Evolutionary conservation across 1,140 invertebrate species (phyloP), one percentile per base, ranked within the genome.

Genomic region (Agrilus planipennis): DNA sequence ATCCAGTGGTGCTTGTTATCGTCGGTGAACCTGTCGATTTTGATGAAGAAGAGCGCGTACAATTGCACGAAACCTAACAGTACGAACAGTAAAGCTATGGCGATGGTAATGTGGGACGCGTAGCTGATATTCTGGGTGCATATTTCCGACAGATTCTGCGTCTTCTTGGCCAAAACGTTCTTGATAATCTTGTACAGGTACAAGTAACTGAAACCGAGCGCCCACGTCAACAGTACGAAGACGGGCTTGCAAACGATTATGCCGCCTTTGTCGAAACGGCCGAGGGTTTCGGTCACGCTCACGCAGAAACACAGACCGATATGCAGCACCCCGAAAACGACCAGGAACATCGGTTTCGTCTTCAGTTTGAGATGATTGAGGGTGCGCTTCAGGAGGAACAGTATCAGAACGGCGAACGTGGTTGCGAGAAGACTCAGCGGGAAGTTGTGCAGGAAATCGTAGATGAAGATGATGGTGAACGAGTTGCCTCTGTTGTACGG

Each of bases 31-130:
- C 71, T 58, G 45, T 72, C 68, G 27, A 61, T 49, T 45, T 71
- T 69, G 5, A 84, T 76, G 7, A 79, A 78, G 53, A 87, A 78
- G 43, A 89, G 77, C 0, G 83, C 85, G 54, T 85, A 90, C 9
- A 90, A 71, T 51, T 89, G 85, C 5, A 91, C 68, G 1, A 75
- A 73, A 4, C 83, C 84, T 65, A 87, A 75, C 3, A 89, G 53
- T 14, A 90, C 71, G 56, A 88, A 89, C 9, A 90, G 61, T 38
- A 91, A 63, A 1, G 88, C 84, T 0, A 83, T 83, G 0, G 84
- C 80, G 38, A 92, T 75, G 9, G 84, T 89, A 21, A 89, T 84
- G 42, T 87, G 84, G 20, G 89, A 84, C 2, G 86, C 85, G 46
- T 83, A 79, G 30, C 78, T 76, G 0, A 84, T 62, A 56, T 77